Evolutionary conservation across 37 sponge, comb jelly and placozoan species (phyloP), one percentile per base, ranked within the genome.

Genomic region (Cladorhizidae sp.): DNA sequence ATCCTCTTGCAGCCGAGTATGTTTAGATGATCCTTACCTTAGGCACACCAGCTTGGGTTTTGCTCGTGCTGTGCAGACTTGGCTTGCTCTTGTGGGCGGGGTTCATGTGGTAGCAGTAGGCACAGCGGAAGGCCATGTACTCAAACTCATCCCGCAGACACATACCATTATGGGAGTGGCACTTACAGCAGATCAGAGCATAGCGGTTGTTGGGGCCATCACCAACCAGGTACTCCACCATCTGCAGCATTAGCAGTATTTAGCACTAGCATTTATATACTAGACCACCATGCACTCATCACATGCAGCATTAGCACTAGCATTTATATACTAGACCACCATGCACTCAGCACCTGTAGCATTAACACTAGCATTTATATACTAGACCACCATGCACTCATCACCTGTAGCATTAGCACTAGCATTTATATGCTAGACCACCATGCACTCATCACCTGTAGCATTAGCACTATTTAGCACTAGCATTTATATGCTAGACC

Each of bases 191-290:
- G 74, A 93, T 83, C 56, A 96, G 94, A 33, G 97, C 94, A 70
- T 83, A 96, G 26, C 97, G 72, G n/a, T 88, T 90, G 77, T 84
- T 84, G 23, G 97, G 94, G 29, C 97, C 97, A 78, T 96, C 97
- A 11, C 97, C 97, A 35, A 95, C 83, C 29, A 95, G 65, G 54
- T 80, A 95, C 58, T 95, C 96, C 25, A 92, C 88, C 52, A 95
- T 22, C 93, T 95, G 49, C 20, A 40, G 39, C 28, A 61, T n/a
- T 17, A 61, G 7, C 62, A 29, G 14, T 15, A 61, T 17, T 17
- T 7, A 37, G 29, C 62, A 61, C 49, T 12, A 5, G 9, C 49
- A 45, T 9, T 45, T 9, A 45, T 5, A 45, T 45, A 45, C 49
- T 45, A 45, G 8, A 45, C 49, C 49, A 45, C 8, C 49, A 5